Evolutionary conservation across 2,113 vertebrate species (phyloP), one percentile per base, ranked within the genome.

Genomic region (Halcyon senegalensis): DNA sequence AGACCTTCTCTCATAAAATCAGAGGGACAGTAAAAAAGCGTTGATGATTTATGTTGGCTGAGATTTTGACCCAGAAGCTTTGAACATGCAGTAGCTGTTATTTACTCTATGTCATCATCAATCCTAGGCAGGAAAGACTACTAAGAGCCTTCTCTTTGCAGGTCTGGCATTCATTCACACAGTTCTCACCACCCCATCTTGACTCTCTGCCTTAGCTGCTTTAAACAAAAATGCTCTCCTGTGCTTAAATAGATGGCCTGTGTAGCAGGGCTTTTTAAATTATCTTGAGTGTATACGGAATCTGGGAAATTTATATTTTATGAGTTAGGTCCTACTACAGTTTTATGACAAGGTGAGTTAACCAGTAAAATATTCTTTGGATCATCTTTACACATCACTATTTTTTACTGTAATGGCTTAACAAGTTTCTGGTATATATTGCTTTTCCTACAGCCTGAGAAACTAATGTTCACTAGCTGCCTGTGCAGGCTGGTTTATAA

Each of bases 31-130:
- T 73, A 39, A 69, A 86, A 88, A 90, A 75, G 7, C 30, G 9
- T 27, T 37, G 70, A 60, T 86, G 87, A 92, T 92, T 94, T 94
- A 87, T 81, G 44, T 67, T 75, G 69, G 80, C 66, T 89, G 60
- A 68, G 69, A 78, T 89, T 92, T 95, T 78, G 73, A 87, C 69
- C 77, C 56, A 89, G 70, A 93, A 93, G 76, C 85, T 96, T 90
- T 93, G 86, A 94, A 94, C 64, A 64, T 73, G 60, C 12, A 81
- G 33, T 72, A 64, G 39, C 51, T 90, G 58, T 90, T 96, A 91
- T 92, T 96, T 96, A 90, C 74, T 90, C 56, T 84, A 17, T 87
- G 72, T 90, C 85, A 60, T 39, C 64, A 90, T 86, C 82, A 95
- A 68, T 84, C 59, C 68, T 13, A 55, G n/a, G 18, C 64, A 88